Base-by-base conservation (phyloP, 2,888 invertebrate species). In the Drosophila nigricruria region DNA sequence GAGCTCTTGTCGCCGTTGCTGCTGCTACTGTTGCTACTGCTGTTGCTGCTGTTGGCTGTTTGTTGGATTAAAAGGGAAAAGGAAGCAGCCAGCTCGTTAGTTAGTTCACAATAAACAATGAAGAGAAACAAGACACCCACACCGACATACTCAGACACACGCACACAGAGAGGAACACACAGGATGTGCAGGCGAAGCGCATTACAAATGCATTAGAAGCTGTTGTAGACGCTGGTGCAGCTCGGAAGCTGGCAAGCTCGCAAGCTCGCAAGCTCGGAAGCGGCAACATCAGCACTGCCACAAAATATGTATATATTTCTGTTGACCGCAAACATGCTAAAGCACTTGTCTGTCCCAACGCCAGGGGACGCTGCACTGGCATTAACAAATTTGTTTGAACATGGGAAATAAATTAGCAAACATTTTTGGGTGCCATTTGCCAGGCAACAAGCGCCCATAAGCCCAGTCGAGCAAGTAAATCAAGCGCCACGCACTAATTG, bases 341-440 rank as follows among this genome's bases (percentile, higher is more conserved):
- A 73, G 79, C 82, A 89, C 85, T 85, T 89, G 84, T 84, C 72
- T 32, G 23, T 30, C 52, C 57, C 38, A 27, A 30, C 57, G 18
- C 36, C 61, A 57, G 43, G 42, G 64, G 43, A 34, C 20, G 20
- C 25, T 25, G 61, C 54, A 25, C 64, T 72, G 61, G 86, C 86
- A 86, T 83, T 86, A 81, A 88, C 84, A 89, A 89, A 88, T 88
- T 90, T 88, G 88, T 78, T 79, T 79, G 83, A 90, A 91, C 91
- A 91, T 91, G 89, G 83, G 81, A 91, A 91, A 91, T 91, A 91
- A 92, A 92, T 91, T 91, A 92, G 91, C 90, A 91, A 87, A 91
- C 91, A 91, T 91, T 91, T 89, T 86, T 91, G 81, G 86, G 68
- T 88, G 77, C 69, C 73, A 88, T 77, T 80, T 79, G 78, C 76